Conservation (phyloP, 1,140 invertebrate species). For the Conus betulinus region DNA sequence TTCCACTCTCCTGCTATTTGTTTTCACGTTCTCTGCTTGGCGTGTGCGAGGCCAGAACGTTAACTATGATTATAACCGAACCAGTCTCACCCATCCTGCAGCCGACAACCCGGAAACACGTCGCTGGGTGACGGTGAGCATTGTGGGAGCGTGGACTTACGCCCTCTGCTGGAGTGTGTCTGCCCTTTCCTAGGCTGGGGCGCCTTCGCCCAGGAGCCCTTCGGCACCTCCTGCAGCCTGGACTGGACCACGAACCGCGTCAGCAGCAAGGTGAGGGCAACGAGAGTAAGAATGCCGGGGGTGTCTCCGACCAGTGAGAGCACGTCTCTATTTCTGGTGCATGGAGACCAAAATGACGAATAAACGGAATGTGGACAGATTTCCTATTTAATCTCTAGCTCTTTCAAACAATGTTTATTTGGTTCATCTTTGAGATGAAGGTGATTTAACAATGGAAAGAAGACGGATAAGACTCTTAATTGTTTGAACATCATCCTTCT, state of each 20-base stretch:
- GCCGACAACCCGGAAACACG: slow-evolving; percentile 4
- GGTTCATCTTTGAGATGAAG: no score
- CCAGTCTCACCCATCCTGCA: neutral
- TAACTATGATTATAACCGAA: no score
- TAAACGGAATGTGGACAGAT: no score
- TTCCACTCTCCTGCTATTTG: neutral
- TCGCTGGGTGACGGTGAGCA: slow-evolving; percentile 16
- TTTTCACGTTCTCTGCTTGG: neutral
- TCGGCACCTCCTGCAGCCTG: slow-evolving; percentile 65
- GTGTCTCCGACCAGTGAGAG: neutral
- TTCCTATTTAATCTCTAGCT: no score
- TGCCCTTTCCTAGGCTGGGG: slow-evolving; percentile 59
- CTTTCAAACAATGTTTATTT: no score
- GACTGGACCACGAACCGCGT: slow-evolving; percentile 48
- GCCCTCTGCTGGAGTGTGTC: slow-evolving; percentile 28
- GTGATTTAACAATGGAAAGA: no score
- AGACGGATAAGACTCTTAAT: no score
- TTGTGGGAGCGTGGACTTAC: slow-evolving; percentile 26
- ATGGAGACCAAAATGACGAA: no score
- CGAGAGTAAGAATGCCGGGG: neutral
- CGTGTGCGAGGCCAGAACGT: no score
- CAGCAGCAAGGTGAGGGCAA: slow-evolving; percentile 5
- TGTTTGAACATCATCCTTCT: no score
- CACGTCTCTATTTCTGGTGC: neutral
- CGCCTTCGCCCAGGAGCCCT: slow-evolving; percentile 63